Percentiles rank a stretch among this genome's conserved stretches.
Conservation (phyloP, 2,113 vertebrate species). For the Boleophthalmus pectinirostris region DNA sequence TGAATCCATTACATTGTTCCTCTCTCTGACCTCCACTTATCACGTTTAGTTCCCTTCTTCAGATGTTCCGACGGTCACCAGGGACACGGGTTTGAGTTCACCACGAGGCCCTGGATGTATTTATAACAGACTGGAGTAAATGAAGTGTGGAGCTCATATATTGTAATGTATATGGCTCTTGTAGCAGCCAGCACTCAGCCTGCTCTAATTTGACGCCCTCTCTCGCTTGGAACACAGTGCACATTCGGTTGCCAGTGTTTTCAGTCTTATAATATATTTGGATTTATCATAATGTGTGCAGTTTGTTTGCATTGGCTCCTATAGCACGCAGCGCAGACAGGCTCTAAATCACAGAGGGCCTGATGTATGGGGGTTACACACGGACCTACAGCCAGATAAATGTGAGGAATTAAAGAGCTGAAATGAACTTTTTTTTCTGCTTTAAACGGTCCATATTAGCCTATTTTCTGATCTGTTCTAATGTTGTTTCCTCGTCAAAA, state of each 20-base stretch:
- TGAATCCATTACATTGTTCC: too few species aligned
- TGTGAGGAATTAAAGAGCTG: too few species aligned
- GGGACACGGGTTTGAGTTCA: background rate
- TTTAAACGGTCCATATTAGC: too few species aligned
- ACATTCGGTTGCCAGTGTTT: background rate
- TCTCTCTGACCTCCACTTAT: too few species aligned
- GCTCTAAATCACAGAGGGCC: background rate
- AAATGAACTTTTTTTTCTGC: too few species aligned
- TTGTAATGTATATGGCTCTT: background rate
- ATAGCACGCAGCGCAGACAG: background rate
- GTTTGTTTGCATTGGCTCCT: slow-evolving; percentile 1
- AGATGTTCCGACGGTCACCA: background rate
- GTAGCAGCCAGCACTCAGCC: background rate
- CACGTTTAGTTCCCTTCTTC: background rate
- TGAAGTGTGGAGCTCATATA: background rate
- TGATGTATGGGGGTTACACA: background rate
- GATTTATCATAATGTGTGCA: background rate
- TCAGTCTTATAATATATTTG: background rate
- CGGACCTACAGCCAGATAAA: background rate
- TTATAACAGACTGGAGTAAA: background rate
- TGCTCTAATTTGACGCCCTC: background rate
- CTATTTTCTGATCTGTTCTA: too few species aligned
- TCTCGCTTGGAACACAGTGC: background rate
- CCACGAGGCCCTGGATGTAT: background rate
- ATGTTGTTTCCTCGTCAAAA: too few species aligned